Base-by-base conservation (phyloP, 2,797 vertebrate species). In the Poliocrania exsul region DNA sequence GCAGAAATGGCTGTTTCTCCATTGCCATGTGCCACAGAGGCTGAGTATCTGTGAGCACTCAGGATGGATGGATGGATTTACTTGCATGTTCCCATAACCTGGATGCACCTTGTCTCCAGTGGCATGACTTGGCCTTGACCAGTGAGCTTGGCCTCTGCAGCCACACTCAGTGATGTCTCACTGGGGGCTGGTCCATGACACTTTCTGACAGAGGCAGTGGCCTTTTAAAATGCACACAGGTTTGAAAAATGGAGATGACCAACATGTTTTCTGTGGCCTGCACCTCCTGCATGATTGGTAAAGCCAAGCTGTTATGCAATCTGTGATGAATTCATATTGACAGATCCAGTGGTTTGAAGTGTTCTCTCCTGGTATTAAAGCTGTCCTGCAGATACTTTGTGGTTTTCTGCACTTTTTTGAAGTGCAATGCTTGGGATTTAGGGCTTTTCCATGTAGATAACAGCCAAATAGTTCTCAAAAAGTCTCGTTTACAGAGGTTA, bases 401-500 rank as follows among this genome's bases (percentile, higher is more conserved):
- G 77, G 44, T 73, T 90, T 96, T 81, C 51, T 70, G 44, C 66
- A 37, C 35, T 28, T 90, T 92, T 92, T 78, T 85, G 78, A 90
- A 82, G 65, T n/a, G 65, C 53, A 15, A 5, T 42, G 38, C 40
- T 91, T 95, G 88, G 54, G 46, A 85, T 95, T 91, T 96, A 91
- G 87, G 77, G 77, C 75, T 92, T 94, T 92, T 88, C 70, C 35
- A 2, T 74, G 54, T 47, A 94, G 89, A 71, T 92, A 93, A 75
- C 47, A 40, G 57, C 50, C 75, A 88, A 58, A 90, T 54, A 56
- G 49, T 66, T 93, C 93, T 46, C 44, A 86, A 91, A 92, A 90
- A 4, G 31, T 60, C 37, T 74, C 1, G 1, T 72, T 75, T 89
- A 28, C 28, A 42, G 54, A 46, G 58, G 70, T 81, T 82, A 40